These are phyloP conservation scores for Sus cebifrons DNA, from an alignment of 2,797 vertebrate species.

Conservation along the genomic window DNA sequence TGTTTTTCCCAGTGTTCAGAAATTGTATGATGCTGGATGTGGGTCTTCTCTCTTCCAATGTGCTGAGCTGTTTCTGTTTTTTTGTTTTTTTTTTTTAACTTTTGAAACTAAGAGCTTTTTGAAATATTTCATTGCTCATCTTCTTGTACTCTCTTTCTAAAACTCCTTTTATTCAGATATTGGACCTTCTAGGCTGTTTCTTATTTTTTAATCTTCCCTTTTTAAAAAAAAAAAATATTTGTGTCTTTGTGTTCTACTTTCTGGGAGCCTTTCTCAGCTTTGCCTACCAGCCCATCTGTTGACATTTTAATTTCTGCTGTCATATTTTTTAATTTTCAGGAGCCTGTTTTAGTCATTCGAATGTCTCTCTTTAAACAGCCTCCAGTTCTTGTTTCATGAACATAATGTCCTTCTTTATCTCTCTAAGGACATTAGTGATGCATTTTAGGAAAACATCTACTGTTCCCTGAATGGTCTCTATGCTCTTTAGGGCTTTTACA, in stretches of 20 bases:
- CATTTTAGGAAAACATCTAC: not conserved
- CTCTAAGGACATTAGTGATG: not conserved
- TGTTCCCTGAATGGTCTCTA: not conserved
- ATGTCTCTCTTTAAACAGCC: slow-evolving; percentile 52
- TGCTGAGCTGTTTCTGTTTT: not conserved
- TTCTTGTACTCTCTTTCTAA: slow-evolving; percentile 22
- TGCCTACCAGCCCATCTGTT: slow-evolving; percentile 70
- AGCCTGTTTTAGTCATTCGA: not conserved
- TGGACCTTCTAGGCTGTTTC: not conserved
- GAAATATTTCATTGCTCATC: slow-evolving; percentile 3
- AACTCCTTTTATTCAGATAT: slow-evolving; percentile 43
- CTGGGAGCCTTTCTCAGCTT: slow-evolving; percentile 68
- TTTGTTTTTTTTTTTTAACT: not conserved
- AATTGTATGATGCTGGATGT: not conserved
- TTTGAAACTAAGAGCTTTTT: not conserved
- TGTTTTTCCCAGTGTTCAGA: not conserved
- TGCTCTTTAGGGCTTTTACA: not conserved
- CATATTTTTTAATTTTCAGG: slow-evolving; percentile 68
- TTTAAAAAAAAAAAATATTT: slow-evolving; percentile 1
- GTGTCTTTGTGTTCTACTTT: slow-evolving; percentile 68
- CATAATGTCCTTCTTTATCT: not conserved
- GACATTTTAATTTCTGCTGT: slow-evolving; percentile 67
- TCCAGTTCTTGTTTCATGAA: slow-evolving; percentile 47
- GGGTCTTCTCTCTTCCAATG: not conserved
- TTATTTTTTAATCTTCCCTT: slow-evolving; percentile 57